Conservation (phyloP, 2,888 invertebrate species). For the Ceraclea dissimilis region DNA sequence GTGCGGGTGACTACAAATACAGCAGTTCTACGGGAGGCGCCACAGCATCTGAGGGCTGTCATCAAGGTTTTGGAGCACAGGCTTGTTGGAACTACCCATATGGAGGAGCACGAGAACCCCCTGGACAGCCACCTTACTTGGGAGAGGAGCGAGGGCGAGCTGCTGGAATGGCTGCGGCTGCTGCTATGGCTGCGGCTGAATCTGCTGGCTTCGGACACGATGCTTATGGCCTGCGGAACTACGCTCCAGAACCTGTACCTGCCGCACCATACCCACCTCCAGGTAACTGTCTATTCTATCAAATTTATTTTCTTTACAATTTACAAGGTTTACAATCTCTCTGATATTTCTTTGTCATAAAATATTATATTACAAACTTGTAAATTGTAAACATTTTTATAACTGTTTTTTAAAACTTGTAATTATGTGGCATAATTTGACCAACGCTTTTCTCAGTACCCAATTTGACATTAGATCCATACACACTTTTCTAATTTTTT, state of each 20-base stretch:
- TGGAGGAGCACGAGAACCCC: conserved; percentile 56
- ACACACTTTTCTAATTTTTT: no score
- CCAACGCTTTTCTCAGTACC: no score
- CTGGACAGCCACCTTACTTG: conserved; percentile 58
- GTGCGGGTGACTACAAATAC: conserved; percentile 56
- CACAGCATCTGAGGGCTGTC: conserved; percentile 47
- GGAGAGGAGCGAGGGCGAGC: conserved; percentile 64
- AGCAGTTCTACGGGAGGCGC: conserved; percentile 39
- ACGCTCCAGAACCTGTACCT: conserved; percentile 64
- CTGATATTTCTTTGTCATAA: no score
- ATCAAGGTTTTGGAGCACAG: conserved; percentile 61
- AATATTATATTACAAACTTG: no score
- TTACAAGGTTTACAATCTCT: no score
- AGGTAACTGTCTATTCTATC: conserved; percentile 45
- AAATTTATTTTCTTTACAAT: no score
- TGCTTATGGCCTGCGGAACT: conserved; percentile 68
- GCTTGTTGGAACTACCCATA: conserved; percentile 70
- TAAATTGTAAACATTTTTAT: no score
- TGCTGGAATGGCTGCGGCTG: conserved; percentile 40
- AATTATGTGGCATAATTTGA: no score
- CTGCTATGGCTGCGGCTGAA: conserved; percentile 49
- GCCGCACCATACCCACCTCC: conserved; percentile 72
- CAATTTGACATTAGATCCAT: no score
- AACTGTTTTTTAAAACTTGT: no score
- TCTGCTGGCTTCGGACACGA: conserved; percentile 64